Conservation (phyloP, 2,113 vertebrate genomes). For the Aix galericulata region DNA sequence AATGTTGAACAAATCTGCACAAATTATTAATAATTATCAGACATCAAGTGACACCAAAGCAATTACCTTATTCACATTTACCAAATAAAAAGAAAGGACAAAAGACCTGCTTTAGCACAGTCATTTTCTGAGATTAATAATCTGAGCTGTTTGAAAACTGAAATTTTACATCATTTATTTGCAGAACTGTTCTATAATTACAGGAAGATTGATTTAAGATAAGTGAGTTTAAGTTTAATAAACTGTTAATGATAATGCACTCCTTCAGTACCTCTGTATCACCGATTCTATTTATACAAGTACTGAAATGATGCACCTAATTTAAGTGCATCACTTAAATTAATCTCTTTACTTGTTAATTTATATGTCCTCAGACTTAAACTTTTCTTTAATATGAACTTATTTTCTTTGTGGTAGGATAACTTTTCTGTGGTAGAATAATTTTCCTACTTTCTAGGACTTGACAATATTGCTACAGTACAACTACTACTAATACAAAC, state of each 20-base stretch:
- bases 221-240: neutral
- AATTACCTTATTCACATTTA: neutral
- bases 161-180: neutral
- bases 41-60: neutral
- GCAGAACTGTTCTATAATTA: neutral
- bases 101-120: neutral
- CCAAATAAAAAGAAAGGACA: neutral
- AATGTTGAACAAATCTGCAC: neutral
- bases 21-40: neutral
- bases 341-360: neutral
- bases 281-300: neutral
- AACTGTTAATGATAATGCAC: neutral
- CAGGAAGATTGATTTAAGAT: neutral
- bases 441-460: neutral
- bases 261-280: neutral
- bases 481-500: neutral
- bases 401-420: neutral
- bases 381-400: neutral
- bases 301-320: neutral
- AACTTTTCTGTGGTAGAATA: neutral
- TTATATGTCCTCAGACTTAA: neutral
- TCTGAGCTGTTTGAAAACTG: neutral
- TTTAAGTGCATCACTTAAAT: neutral
- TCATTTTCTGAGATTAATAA: neutral
- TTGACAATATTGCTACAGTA: neutral